Conservation (phyloP, 2,113 vertebrate genomes). For the Antechinus stuartii region DNA sequence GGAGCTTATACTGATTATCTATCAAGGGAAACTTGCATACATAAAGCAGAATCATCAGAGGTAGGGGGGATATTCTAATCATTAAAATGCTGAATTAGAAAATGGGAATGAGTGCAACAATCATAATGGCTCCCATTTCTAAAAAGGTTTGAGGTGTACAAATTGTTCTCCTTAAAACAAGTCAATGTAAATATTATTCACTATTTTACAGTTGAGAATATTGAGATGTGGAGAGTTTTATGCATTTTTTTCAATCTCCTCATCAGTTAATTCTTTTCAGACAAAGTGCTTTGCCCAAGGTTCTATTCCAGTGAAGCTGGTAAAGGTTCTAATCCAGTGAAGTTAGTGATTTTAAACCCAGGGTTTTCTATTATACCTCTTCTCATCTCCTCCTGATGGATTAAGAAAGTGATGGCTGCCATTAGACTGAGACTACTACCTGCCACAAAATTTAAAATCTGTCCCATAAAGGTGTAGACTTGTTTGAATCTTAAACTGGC, state of each 20-base stretch:
- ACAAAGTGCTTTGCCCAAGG: conserved; percentile 18
- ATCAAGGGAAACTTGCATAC: too few relatives aligned
- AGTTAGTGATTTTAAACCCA: background rate
- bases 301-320: background rate
- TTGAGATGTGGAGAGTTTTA: conserved; percentile 7
- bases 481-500: background rate
- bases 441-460: background rate
- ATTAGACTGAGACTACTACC: background rate
- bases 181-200: background rate
- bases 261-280: background rate
- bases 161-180: background rate
- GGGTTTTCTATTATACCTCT: background rate
- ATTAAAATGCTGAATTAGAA: conserved; percentile 15
- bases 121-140: background rate
- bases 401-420: background rate
- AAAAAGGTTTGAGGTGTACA: background rate
- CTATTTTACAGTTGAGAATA: conserved; percentile 8
- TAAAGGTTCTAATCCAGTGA: background rate
- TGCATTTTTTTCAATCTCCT: background rate
- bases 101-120: background rate
- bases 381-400: background rate
- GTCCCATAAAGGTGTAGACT: background rate
- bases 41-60: background rate
- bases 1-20: too few relatives aligned
- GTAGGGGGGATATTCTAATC: background rate